These are phyloP conservation scores for Synaphobranchus kaupii DNA, from an alignment of 2,797 vertebrate genomes.

Conservation along the genomic window DNA sequence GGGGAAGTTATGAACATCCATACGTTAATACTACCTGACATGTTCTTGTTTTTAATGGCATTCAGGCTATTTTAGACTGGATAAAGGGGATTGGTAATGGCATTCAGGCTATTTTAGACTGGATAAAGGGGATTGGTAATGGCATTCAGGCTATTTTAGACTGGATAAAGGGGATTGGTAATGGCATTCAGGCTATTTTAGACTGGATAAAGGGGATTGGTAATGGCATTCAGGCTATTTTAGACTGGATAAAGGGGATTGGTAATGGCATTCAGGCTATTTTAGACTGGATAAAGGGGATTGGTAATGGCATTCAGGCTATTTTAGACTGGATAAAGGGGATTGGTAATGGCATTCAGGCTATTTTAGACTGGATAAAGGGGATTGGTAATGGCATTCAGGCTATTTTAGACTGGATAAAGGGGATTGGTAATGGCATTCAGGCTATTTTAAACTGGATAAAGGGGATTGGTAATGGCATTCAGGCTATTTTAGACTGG, in stretches of 20 bases:
- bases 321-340: neutral
- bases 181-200: neutral
- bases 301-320: neutral
- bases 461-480: neutral
- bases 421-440: neutral
- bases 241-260: neutral
- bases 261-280: neutral
- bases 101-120: neutral
- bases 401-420: neutral
- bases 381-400: neutral
- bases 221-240: neutral
- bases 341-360: neutral
- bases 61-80: neutral
- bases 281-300: neutral
- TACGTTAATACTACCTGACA: neutral
- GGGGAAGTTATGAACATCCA: neutral
- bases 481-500: neutral
- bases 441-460: neutral
- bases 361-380: neutral
- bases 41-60: neutral
- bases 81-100: neutral
- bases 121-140: neutral
- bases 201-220: neutral
- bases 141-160: neutral
- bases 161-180: neutral